Evolutionary conservation across 2,797 vertebrate species (phyloP).

Genomic region (Coregonus suidteri): DNA sequence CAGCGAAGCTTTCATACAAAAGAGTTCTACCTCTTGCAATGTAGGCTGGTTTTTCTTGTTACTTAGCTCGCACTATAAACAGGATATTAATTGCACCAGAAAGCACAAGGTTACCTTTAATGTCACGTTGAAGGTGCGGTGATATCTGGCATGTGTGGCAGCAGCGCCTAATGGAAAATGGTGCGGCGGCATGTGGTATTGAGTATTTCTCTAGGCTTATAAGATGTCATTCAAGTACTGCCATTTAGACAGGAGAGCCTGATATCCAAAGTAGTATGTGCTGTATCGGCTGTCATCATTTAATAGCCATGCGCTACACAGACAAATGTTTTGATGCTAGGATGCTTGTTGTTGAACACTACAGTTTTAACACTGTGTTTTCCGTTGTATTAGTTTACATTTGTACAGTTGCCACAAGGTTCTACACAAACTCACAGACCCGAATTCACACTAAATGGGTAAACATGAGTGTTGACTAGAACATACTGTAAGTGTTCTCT

Average conservation of each 20-base stretch:
- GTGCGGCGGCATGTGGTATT: conserved; percentile 56
- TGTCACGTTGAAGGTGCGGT: conserved; percentile 63
- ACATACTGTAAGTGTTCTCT: conserved; percentile 25
- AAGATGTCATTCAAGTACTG: conserved; percentile 61
- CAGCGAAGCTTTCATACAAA: conserved; percentile 65
- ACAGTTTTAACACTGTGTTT: conserved; percentile 7
- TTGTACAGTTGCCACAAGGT: conserved; percentile 5
- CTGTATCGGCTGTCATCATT: conserved; percentile 46
- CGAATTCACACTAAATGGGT: conserved; percentile 18
- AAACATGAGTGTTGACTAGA: conserved; percentile 30
- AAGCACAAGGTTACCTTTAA: conserved; percentile 77
- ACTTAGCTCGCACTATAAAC: conserved; percentile 62
- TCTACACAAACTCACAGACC: conserved; percentile 14
- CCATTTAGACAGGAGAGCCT: conserved; percentile 60
- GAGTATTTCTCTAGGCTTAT: conserved; percentile 59
- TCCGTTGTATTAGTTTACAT: neutral
- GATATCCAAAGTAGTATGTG: conserved; percentile 51
- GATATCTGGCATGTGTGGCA: conserved; percentile 62
- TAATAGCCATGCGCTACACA: conserved; percentile 69
- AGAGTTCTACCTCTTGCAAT: conserved; percentile 56
- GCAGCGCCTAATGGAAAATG: conserved; percentile 26
- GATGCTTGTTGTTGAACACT: neutral
- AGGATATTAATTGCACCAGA: conserved; percentile 76
- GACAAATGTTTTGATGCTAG: conserved; percentile 46
- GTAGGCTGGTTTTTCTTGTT: conserved; percentile 68